Conservation (phyloP, 1,140 invertebrate species). For the Trachymyrmex septentrionalis region DNA sequence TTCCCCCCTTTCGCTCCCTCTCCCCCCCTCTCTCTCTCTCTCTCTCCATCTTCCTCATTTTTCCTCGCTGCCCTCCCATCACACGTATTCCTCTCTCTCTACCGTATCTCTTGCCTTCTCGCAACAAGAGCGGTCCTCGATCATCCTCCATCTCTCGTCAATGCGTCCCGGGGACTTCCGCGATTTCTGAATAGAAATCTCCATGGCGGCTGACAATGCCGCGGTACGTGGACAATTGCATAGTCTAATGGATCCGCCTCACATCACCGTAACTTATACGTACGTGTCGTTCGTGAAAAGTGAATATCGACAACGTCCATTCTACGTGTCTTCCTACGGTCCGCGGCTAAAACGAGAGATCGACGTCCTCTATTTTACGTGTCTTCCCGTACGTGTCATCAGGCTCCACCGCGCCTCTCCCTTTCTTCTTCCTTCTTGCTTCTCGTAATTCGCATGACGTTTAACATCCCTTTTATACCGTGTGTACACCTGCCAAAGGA, state of each 20-base stretch:
- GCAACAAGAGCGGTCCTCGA: slow-evolving; percentile 75
- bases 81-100: slow-evolving; percentile 11
- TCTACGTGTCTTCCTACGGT: slow-evolving; percentile 74
- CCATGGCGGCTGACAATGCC: slow-evolving; percentile 73
- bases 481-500: slow-evolving; percentile 58
- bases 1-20: background rate
- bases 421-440: slow-evolving; percentile 72
- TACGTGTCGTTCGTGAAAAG: slow-evolving; percentile 76
- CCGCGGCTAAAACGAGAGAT: slow-evolving; percentile 72
- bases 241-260: slow-evolving; percentile 76
- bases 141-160: slow-evolving; percentile 75
- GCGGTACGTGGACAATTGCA: slow-evolving; percentile 76
- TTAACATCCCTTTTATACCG: slow-evolving; percentile 58
- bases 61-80: slow-evolving; percentile 20
- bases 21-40: background rate
- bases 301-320: slow-evolving; percentile 76
- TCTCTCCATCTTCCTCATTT: background rate
- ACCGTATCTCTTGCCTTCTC: slow-evolving; percentile 73
- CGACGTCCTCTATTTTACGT: slow-evolving; percentile 75
- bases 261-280: slow-evolving; percentile 77
- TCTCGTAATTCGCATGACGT: slow-evolving; percentile 55
- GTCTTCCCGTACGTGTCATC: slow-evolving; percentile 74
- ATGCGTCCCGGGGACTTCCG: slow-evolving; percentile 73
- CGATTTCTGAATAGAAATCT: slow-evolving; percentile 76
- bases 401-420: slow-evolving; percentile 68